Evolutionary conservation across 2,797 vertebrate species (phyloP), one percentile per base, ranked within the genome.

Genomic region (Sciurus carolinensis): DNA sequence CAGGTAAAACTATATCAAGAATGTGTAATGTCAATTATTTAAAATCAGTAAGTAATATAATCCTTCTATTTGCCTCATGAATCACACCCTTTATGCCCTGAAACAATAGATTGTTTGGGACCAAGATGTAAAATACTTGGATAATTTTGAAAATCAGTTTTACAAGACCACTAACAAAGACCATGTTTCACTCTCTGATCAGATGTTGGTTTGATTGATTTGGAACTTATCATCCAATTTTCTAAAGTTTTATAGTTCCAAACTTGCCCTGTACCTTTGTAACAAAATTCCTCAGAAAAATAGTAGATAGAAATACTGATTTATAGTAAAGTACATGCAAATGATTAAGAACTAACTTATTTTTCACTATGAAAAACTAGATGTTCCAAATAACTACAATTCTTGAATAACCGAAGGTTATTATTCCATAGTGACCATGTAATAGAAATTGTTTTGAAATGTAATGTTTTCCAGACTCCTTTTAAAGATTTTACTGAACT

Each of bases 1-100:
- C 57, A 82, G 84, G 91, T 84, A 94, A 84, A 94, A 88, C 2
- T 28, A 9, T 81, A 33, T 92, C 57, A 96, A 67, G 20, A 93
- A 86, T 86, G 66, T 13, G 24, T 72, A 75, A 59, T 3, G 59
- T 33, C 26, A 44, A 26, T 95, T 77, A 81, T 22, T 67, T 73
- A 72, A 54, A 66, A 39, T 80, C 39, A 52, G 8, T 81, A 33
- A 94, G 81, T 90, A 33, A 87, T 12, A 75, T 24, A 93, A 57
- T 54, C 30, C 3, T 94, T 26, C 30, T 59, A 6, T 84, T 93
- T 47, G n/a, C 17, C 94, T 81, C 42, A 33, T 22, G 18, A 4
- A 30, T 85, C 26, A 11, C 36, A 86, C 2, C 22, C 44, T 18
- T 28, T 9, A 36, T 87, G 18, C 39, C 33, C 24, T 39, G 69